A percentile compares a stretch with the other conserved stretches of the same genome.
These are phyloP conservation scores for Montipora foliosa DNA, from an alignment of 64 coral and sea anemone species.

Conservation along the genomic window DNA sequence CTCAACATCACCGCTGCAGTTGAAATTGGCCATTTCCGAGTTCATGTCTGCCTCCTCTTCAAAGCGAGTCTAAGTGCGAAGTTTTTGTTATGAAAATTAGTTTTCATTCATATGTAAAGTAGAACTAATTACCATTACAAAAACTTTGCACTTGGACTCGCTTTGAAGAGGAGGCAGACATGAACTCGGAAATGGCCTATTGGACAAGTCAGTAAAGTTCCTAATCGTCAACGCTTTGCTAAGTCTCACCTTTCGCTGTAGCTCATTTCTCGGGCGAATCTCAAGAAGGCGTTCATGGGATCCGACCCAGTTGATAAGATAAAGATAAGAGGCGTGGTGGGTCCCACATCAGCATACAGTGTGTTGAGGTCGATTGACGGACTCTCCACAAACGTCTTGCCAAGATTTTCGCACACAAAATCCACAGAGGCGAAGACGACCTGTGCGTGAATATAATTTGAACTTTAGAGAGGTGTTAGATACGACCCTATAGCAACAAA, in stretches of 20 bases:
- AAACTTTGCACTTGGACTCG: too few relatives aligned
- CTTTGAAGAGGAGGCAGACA: too few relatives aligned
- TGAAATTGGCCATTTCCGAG: too few relatives aligned
- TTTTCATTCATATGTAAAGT: too few relatives aligned
- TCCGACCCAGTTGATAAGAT: constrained; percentile 96
- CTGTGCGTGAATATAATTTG: constrained; percentile 39
- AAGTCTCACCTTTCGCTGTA: constrained; percentile 89
- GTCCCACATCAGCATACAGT: constrained; percentile 86
- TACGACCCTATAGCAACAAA: background rate
- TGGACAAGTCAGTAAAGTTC: background rate
- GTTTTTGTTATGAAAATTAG: too few relatives aligned
- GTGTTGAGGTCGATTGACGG: constrained; percentile 85
- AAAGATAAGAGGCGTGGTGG: constrained; percentile 92
- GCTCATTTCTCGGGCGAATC: constrained; percentile 90
- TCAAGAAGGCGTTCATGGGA: constrained; percentile 98
- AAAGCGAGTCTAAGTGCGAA: too few relatives aligned
- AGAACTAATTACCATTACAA: too few relatives aligned
- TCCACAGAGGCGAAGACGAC: constrained; percentile 94
- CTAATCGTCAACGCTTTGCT: background rate
- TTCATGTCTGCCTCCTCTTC: too few relatives aligned
- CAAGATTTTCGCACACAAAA: constrained; percentile 93
- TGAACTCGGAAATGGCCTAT: too few relatives aligned
- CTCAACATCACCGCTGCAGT: too few relatives aligned
- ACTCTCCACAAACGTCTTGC: constrained; percentile 95
- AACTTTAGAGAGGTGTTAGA: too few relatives aligned